Evolutionary conservation across 2,113 vertebrate genomes (phyloP).

Genomic region (Tragelaphus scriptus): DNA sequence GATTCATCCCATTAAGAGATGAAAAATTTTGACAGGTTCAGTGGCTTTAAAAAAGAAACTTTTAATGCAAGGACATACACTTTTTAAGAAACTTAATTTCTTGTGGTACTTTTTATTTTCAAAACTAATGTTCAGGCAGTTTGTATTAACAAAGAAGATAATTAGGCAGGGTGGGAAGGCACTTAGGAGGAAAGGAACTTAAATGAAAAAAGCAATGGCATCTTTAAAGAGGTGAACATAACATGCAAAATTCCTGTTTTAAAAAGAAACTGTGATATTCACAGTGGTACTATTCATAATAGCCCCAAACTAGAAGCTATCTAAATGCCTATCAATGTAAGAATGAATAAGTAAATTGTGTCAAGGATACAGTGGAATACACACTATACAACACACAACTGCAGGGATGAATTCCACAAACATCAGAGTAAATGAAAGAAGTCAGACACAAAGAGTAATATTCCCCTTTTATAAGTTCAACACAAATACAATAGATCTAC

Average conservation of each 20-base stretch:
- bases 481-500: background rate
- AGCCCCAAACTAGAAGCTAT: background rate
- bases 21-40: conserved; percentile 54
- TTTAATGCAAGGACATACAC: background rate
- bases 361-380: background rate
- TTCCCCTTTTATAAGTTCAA: background rate
- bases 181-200: conserved; percentile 12
- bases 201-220: background rate
- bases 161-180: conserved; percentile 18
- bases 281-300: background rate
- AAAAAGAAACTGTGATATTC: conserved; percentile 5
- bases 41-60: background rate
- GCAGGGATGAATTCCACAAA: background rate
- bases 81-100: conserved; percentile 33
- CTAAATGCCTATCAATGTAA: background rate
- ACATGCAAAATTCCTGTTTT: background rate
- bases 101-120: background rate
- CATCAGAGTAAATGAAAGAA: background rate
- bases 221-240: background rate
- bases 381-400: background rate
- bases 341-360: background rate
- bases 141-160: conserved; percentile 40
- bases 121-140: conserved; percentile 26
- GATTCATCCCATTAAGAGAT: conserved; percentile 53
- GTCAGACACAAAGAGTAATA: background rate